Evolutionary conservation across 2,113 vertebrate species (phyloP).

Genomic region (Collichthys lucidus): DNA sequence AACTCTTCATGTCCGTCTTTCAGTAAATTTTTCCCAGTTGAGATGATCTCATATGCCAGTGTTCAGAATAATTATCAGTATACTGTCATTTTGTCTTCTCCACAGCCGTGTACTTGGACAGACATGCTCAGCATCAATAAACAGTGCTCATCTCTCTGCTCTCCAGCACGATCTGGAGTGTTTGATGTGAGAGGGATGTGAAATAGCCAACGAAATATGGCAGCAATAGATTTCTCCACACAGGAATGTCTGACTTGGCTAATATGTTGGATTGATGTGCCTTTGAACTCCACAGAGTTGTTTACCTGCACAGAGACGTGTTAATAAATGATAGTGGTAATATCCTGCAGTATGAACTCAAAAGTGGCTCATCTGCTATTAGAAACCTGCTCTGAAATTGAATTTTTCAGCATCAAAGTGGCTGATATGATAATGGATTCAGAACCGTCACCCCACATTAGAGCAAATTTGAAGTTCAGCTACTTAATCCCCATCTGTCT

Average conservation of each 20-base stretch:
- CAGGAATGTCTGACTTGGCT: constrained; percentile 54
- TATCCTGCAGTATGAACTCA: constrained; percentile 56
- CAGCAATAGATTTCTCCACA: constrained; percentile 33
- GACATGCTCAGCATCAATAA: constrained; percentile 61
- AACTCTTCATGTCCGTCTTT: not conserved
- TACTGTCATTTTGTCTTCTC: constrained; percentile 38
- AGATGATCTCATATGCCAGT: not conserved
- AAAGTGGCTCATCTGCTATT: constrained; percentile 43
- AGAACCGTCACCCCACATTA: constrained; percentile 39
- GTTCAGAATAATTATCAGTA: not conserved
- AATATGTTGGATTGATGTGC: constrained; percentile 50
- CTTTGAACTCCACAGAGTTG: constrained; percentile 72
- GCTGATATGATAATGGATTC: constrained; percentile 58
- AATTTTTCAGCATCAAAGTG: constrained; percentile 70
- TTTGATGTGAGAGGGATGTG: constrained; percentile 66
- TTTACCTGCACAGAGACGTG: constrained; percentile 61
- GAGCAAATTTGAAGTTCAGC: constrained; percentile 59
- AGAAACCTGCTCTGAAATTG: constrained; percentile 52
- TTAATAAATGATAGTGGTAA: constrained; percentile 64
- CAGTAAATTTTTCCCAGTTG: not conserved
- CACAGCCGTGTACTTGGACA: constrained; percentile 25
- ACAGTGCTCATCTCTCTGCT: constrained; percentile 28
- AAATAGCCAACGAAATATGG: constrained; percentile 39
- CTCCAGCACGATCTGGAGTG: constrained; percentile 35
- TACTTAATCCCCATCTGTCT: constrained; percentile 54